phyloP scores from a whole-genome alignment of 2,113 vertebrate genomes.

The Tapirus terrestris region DNA sequence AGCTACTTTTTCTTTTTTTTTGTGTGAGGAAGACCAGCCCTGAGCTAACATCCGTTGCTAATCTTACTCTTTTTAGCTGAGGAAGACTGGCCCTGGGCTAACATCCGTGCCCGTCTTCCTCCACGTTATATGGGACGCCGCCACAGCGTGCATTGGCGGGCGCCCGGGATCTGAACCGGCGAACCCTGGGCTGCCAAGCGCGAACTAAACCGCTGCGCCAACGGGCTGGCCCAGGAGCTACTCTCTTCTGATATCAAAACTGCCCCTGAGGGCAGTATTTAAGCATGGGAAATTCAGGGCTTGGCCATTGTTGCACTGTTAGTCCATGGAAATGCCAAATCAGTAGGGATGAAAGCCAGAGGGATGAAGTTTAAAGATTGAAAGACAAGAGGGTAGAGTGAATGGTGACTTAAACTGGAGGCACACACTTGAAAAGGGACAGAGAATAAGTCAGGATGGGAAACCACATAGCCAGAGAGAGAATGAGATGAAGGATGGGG shows the following conservation, averaged over 20 bases:
- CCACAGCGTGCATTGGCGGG: too few species aligned
- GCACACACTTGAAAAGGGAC: neutral
- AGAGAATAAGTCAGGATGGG: neutral
- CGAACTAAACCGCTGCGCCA: too few species aligned
- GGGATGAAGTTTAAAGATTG: neutral
- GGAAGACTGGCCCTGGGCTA: too few species aligned
- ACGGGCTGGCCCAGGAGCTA: too few species aligned
- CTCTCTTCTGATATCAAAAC: neutral
- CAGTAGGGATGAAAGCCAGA: neutral
- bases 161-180: too few species aligned
- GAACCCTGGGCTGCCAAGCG: too few species aligned
- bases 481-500: neutral
- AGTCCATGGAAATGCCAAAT: neutral
- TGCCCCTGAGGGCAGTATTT: neutral
- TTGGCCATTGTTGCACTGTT: neutral
- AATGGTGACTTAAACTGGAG: neutral
- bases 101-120: too few species aligned
- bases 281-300: neutral
- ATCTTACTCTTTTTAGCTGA: too few species aligned
- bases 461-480: neutral
- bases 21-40: too few species aligned
- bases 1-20: too few species aligned
- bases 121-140: too few species aligned
- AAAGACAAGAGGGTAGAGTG: neutral
- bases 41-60: too few species aligned